phyloP scores from a whole-genome alignment of 2,113 vertebrate species.

The Labrus mixtus region DNA sequence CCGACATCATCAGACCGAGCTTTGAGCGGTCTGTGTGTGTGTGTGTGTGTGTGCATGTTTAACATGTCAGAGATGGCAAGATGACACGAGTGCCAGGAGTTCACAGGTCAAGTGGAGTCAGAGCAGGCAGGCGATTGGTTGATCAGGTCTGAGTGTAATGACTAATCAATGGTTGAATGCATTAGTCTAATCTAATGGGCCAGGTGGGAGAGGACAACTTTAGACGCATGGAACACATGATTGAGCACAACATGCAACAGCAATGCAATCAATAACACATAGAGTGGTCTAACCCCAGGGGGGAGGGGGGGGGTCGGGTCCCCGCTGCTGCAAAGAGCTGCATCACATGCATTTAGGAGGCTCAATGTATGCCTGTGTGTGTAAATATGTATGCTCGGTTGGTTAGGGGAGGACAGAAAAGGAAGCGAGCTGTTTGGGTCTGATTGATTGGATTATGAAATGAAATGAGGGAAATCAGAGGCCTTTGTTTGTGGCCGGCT shows the following conservation, averaged over 20 bases:
- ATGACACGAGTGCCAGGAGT: conserved; percentile 58
- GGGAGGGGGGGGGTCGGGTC: too few relatives aligned
- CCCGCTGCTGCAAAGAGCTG: conserved; percentile 71
- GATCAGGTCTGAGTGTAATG: conserved; percentile 96
- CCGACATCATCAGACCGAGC: conserved; percentile 32
- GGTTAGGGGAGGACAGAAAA: conserved; percentile 61
- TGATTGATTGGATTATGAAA: conserved; percentile 82
- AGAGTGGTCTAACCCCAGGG: conserved; percentile 88
- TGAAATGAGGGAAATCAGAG: conserved; percentile 69
- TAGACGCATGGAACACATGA: conserved; percentile 92
- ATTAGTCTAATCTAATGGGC: conserved; percentile 96
- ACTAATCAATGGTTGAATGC: conserved; percentile 99
- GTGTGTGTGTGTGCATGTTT: conserved; percentile 31
- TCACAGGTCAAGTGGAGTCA: conserved; percentile 79
- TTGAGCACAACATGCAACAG: conserved; percentile 94
- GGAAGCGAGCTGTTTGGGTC: conserved; percentile 61
- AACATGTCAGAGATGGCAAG: conserved; percentile 58
- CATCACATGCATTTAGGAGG: conserved; percentile 76
- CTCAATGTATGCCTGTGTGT: conserved; percentile 20
- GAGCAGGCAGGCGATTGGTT: conserved; percentile 90
- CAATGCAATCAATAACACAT: conserved; percentile 91
- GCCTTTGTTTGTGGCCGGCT: conserved; percentile 38
- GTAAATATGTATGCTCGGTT: conserved; percentile 67
- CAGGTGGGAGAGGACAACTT: conserved; percentile 93
- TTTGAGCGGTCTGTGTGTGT: conserved; percentile 8